Evolutionary conservation across 2,797 vertebrate genomes (phyloP).

Genomic region (Chelonia mydas): DNA sequence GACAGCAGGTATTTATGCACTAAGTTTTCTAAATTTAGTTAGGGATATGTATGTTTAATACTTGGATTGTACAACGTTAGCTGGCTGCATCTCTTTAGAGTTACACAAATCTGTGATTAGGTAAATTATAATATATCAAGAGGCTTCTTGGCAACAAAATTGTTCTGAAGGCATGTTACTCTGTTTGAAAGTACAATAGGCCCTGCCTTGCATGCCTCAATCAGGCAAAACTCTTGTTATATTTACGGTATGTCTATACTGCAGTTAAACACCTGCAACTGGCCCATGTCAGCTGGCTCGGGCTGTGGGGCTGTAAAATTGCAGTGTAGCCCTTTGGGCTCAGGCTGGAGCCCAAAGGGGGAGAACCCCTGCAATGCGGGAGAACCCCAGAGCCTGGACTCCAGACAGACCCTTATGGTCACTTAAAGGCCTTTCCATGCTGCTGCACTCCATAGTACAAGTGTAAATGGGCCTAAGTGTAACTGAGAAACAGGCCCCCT

Average conservation of each 20-base stretch:
- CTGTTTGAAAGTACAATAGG: neutral
- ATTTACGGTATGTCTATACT: neutral
- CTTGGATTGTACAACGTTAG: slow-evolving; percentile 37
- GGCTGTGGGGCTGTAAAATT: neutral
- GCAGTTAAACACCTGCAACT: neutral
- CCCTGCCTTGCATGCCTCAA: neutral
- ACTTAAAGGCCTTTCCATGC: neutral
- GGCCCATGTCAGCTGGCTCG: neutral
- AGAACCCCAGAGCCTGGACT: neutral
- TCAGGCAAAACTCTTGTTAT: neutral
- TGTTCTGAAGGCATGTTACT: slow-evolving; percentile 1
- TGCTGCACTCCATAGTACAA: neutral
- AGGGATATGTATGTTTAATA: neutral
- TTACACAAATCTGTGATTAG: neutral
- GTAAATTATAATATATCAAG: neutral
- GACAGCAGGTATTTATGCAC: neutral
- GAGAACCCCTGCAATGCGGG: too few species aligned
- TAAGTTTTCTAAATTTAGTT: neutral
- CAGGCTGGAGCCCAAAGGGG: too few species aligned
- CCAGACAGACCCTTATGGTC: neutral
- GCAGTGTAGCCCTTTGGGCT: neutral
- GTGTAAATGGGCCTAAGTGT: neutral
- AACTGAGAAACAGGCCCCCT: neutral
- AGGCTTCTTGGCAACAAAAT: slow-evolving; percentile 13
- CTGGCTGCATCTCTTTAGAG: neutral